These are phyloP conservation scores for Sebastolobus altivelis DNA, from an alignment of 2,797 vertebrate species.

Conservation along the genomic window DNA sequence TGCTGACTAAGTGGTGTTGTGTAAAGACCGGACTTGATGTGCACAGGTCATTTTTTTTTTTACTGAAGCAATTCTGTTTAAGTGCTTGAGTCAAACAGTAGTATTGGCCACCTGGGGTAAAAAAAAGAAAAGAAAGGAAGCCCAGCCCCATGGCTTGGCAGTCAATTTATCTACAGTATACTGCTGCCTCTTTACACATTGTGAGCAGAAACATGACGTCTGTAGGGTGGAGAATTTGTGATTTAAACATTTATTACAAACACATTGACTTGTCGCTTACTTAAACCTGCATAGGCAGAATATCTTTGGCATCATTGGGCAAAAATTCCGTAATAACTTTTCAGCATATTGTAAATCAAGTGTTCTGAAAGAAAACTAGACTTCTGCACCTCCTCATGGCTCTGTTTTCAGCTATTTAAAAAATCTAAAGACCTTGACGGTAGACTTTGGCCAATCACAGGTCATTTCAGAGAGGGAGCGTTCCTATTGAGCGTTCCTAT, in stretches of 20 bases:
- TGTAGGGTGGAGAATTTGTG: neutral
- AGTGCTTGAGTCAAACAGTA: constrained; percentile 73
- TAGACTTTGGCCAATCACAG: too few relatives aligned
- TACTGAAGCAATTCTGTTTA: constrained; percentile 74
- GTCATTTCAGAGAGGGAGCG: too few relatives aligned
- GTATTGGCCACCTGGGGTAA: constrained; percentile 69
- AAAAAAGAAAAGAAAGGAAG: constrained; percentile 9
- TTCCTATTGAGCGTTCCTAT: too few relatives aligned
- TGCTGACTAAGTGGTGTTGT: constrained; percentile 67
- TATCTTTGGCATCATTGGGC: too few relatives aligned
- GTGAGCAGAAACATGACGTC: constrained; percentile 29
- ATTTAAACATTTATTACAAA: neutral
- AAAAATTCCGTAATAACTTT: too few relatives aligned
- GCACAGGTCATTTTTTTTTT: constrained; percentile 59
- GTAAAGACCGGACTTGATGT: constrained; percentile 43
- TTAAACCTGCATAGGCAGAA: neutral
- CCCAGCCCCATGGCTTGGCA: constrained; percentile 40
- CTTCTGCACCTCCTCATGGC: too few relatives aligned
- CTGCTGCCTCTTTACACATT: constrained; percentile 49
- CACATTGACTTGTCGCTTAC: neutral
- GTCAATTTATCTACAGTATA: constrained; percentile 67
- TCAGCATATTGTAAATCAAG: too few relatives aligned
- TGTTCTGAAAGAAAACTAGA: too few relatives aligned
- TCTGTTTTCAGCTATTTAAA: too few relatives aligned
- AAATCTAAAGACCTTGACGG: too few relatives aligned